Percentiles rank a stretch among this genome's conserved stretches.
These are phyloP conservation scores for Tyrophagus putrescentiae DNA, from an alignment of 1,140 invertebrate species.

Conservation along the genomic window DNA sequence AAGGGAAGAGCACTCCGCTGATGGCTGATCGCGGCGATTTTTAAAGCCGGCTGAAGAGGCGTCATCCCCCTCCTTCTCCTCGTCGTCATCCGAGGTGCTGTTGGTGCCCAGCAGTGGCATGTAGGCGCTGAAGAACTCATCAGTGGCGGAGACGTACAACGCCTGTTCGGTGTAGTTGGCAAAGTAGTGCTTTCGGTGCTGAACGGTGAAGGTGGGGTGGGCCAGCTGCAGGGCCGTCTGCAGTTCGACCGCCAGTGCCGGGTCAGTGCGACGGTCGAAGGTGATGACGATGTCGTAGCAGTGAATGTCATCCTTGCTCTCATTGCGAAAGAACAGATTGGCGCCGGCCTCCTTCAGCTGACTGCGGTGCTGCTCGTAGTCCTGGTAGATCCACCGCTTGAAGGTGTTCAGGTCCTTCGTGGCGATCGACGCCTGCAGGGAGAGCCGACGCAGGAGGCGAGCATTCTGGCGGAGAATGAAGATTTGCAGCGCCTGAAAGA, in stretches of 20 bases:
- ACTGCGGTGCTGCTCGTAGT: conserved; percentile 1
- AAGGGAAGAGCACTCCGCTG: neutral
- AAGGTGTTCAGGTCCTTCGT: neutral
- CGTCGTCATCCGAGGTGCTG: too few relatives aligned
- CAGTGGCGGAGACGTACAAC: conserved; percentile 12
- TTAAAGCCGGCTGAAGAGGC: too few relatives aligned
- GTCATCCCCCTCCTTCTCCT: too few relatives aligned
- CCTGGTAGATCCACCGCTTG: neutral
- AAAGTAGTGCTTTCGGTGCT: neutral
- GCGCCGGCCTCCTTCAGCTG: conserved; percentile 13
- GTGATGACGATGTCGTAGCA: conserved; percentile 19
- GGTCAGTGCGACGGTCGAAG: neutral
- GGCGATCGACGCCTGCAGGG: neutral
- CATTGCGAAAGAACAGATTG: neutral
- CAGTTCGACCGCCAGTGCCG: neutral
- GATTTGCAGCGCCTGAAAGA: neutral
- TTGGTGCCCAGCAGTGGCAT: neutral
- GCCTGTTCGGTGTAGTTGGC: neutral
- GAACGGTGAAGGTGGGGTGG: neutral
- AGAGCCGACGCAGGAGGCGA: neutral
- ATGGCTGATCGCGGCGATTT: too few relatives aligned
- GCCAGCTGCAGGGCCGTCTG: neutral
- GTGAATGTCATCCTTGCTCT: neutral
- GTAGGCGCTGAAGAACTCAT: neutral
- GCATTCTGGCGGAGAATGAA: neutral